Conservation (phyloP, 2,888 invertebrate species). For the Lithosia quadra region DNA sequence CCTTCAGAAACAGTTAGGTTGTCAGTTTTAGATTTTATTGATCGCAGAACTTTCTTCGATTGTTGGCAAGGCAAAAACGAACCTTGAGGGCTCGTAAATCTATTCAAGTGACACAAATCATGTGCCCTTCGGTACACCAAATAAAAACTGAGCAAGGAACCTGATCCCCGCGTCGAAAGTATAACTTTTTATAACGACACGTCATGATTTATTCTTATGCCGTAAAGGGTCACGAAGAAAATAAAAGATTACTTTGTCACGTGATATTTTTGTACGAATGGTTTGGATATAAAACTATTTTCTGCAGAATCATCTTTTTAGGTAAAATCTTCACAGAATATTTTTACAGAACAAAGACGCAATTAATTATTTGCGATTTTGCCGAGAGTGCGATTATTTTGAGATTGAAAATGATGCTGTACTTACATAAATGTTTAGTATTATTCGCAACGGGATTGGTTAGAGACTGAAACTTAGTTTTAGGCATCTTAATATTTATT, state of each 20-base stretch:
- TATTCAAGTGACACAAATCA: not conserved
- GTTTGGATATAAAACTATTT: not conserved
- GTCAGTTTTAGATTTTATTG: not conserved
- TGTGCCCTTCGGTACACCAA: not conserved
- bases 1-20: not conserved
- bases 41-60: not conserved
- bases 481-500: not conserved
- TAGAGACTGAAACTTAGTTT: not conserved
- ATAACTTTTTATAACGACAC: slow-evolving; percentile 9
- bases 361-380: not conserved
- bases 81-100: not conserved
- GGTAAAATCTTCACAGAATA: not conserved
- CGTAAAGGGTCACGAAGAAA: not conserved
- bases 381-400: not conserved
- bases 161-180: not conserved
- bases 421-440: not conserved
- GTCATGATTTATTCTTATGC: not conserved
- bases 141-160: slow-evolving; percentile 3
- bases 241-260: slow-evolving; percentile 4
- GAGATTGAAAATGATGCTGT: not conserved
- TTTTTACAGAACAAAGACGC: not conserved
- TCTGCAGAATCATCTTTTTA: not conserved
- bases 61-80: not conserved
- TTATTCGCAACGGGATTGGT: not conserved
- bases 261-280: slow-evolving; percentile 1